A percentile compares a stretch with the other conserved stretches of the same genome.
These are phyloP conservation scores for Pristionchus maxplancki DNA, from an alignment of 2,888 invertebrate genomes.

Conservation along the genomic window DNA sequence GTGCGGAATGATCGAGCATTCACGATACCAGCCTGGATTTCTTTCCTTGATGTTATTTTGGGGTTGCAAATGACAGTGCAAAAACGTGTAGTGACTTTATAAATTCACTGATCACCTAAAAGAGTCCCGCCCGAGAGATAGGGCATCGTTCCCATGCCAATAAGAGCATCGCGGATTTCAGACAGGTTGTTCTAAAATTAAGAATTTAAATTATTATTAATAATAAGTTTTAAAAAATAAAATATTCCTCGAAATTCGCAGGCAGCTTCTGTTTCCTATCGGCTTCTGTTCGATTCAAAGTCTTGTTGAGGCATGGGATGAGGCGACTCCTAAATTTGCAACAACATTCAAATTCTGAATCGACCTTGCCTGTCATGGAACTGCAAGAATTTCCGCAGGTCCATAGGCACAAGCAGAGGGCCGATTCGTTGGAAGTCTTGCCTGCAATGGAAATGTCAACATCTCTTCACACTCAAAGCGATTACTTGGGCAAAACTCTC, in stretches of 20 bases:
- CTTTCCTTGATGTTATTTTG: too few relatives aligned
- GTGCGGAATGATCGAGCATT: slow-evolving; percentile 42
- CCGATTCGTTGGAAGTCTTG: slow-evolving; percentile 10
- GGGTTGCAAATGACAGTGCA: too few relatives aligned
- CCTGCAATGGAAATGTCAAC: neutral
- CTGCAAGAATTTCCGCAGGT: neutral
- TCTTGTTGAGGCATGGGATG: neutral
- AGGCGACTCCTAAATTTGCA: neutral
- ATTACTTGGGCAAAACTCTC: neutral
- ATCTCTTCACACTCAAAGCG: neutral
- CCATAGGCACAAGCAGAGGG: neutral
- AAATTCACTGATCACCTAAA: neutral
- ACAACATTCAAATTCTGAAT: neutral
- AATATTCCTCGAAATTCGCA: neutral
- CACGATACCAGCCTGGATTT: slow-evolving; percentile 48
- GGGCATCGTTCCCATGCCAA: neutral
- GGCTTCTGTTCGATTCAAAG: neutral
- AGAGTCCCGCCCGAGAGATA: neutral
- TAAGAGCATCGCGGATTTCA: neutral
- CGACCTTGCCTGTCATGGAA: neutral
- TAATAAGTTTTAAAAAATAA: neutral
- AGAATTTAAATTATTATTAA: too few relatives aligned
- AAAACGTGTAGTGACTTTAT: too few relatives aligned
- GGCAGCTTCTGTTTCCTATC: neutral
- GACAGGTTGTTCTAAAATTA: neutral